Evolutionary conservation across 1,140 invertebrate species (phyloP).

Genomic region (Drosophila pectinifera): DNA sequence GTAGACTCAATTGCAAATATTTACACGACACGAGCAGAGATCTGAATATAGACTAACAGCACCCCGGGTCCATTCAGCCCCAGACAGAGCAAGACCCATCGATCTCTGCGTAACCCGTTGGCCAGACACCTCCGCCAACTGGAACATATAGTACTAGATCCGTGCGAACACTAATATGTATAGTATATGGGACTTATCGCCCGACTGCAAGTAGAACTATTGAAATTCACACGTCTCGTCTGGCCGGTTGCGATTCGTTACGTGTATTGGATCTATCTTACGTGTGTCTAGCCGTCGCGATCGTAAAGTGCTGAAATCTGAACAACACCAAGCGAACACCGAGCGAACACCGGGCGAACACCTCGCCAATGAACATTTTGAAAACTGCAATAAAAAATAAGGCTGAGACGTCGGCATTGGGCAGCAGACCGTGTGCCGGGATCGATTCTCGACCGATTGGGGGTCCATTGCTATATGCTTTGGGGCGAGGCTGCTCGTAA

Average conservation of each 20-base stretch:
- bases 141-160: not conserved
- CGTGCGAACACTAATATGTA: not conserved
- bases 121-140: not conserved
- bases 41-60: conserved; percentile 26
- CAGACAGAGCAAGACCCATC: conserved; percentile 27
- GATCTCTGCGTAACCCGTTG: conserved; percentile 2
- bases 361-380: conserved; percentile 28
- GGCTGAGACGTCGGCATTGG: conserved; percentile 47
- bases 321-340: conserved; percentile 12
- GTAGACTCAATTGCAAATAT: conserved; percentile 77
- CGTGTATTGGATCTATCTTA: conserved; percentile 46
- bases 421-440: conserved; percentile 50
- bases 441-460: conserved; percentile 42
- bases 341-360: too few species aligned
- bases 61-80: conserved; percentile 28
- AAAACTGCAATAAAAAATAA: conserved; percentile 40
- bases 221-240: conserved; percentile 60
- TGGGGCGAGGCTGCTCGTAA: conserved; percentile 46
- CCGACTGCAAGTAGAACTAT: conserved; percentile 35
- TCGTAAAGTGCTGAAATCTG: conserved; percentile 46
- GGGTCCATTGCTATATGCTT: conserved; percentile 38
- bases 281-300: conserved; percentile 68
- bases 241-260: conserved; percentile 39
- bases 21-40: conserved; percentile 60
- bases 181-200: conserved; percentile 35